Base-by-base conservation (phyloP, 2,113 vertebrate species). In the Struthio camelus region DNA sequence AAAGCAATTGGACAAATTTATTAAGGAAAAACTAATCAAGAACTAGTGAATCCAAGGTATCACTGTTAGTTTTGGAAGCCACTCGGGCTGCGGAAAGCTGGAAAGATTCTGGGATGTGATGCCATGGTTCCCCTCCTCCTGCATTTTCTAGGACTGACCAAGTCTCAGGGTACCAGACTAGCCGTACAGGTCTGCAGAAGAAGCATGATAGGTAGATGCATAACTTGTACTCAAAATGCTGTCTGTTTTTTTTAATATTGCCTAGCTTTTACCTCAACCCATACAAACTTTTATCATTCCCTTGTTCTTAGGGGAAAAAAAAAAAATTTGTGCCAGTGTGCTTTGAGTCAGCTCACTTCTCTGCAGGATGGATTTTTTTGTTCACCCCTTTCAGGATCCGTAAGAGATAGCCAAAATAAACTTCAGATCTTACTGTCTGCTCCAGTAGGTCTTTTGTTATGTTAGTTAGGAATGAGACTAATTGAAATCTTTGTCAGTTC, bases 381-480 rank as follows among this genome's bases (percentile, higher is more conserved):
- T 16, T 20, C 23, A 53, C 2, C 46, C 80, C 42, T 83, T 61
- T 70, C 32, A 42, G 27, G n/a, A 64, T 71, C 53, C 48, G 15
- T 66, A 64, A 54, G 48, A 70, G 20, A n/a, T 13, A 82, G n/a
- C n/a, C 19, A 84, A 72, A 91, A 50, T 36, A 87, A 83, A 86
- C 32, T 83, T 70, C 67, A 38, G 18, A 59, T 64, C 34, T 59
- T 67, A 20, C 58, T 69, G 30, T 58, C 67, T 77, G 67, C 81
- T 73, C 69, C 58, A n/a, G 51, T 64, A 89, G 67, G 17, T 72
- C 53, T 91, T 44, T 66, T 67, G 81, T 71, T 72, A 14, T 59
- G 40, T 89, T 89, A 95, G 78, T 92, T 92, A 92, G 87, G 87
- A 88, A 54, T 71, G 15, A 93, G 58, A 76, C 58, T 91, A 93